These are phyloP conservation scores for Trichacis sp. DNA, from an alignment of 2,888 invertebrate genomes.

Conservation along the genomic window DNA sequence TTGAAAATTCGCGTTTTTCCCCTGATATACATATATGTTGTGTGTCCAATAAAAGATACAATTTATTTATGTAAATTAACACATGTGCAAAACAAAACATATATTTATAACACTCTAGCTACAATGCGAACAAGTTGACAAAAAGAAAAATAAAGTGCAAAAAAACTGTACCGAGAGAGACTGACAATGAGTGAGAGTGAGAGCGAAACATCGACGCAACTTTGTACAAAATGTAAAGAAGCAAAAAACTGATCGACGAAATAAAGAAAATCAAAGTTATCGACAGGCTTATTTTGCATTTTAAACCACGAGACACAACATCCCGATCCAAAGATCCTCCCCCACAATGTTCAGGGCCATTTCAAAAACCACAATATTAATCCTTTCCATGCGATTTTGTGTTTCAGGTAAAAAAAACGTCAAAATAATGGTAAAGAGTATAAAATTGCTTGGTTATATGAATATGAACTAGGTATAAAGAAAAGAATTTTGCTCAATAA, in stretches of 20 bases:
- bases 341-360: too few species aligned
- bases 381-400: constrained; percentile 64
- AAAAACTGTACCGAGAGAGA: constrained; percentile 34
- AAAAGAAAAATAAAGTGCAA: constrained; percentile 18
- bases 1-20: too few species aligned
- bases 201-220: constrained; percentile 45
- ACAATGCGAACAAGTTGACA: background rate
- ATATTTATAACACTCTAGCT: too few species aligned
- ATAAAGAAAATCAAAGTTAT: constrained; percentile 65
- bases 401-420: constrained; percentile 67
- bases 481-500: too few species aligned
- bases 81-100: too few species aligned
- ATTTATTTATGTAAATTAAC: too few species aligned
- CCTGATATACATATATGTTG: too few species aligned
- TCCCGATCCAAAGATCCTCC: constrained; percentile 8
- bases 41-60: too few species aligned
- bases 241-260: constrained; percentile 55
- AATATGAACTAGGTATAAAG: too few species aligned
- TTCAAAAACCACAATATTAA: too few species aligned
- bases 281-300: constrained; percentile 63
- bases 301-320: constrained; percentile 22
- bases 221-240: constrained; percentile 61
- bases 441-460: constrained; percentile 55
- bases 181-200: constrained; percentile 50
- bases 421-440: constrained; percentile 67